Evolutionary conservation across 2,797 vertebrate genomes (phyloP), one percentile per base, ranked within the genome.

Genomic region (Hippocampus kuda): DNA sequence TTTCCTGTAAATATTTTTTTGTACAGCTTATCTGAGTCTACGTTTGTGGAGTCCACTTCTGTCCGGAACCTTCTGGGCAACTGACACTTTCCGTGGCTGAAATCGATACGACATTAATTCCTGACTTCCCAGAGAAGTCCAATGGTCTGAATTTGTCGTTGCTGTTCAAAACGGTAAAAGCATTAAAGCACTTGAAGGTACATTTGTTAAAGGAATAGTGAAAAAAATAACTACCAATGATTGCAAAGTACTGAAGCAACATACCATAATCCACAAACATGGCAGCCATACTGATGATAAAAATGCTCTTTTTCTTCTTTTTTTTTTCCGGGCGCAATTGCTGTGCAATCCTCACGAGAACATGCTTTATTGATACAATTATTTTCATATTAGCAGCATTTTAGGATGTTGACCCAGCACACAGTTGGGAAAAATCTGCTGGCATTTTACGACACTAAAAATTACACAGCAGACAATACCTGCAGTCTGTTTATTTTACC

Each of bases 401-500:
- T 48, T 27, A 48, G 34, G 68, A 56, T 64, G 49, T 57, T 70
- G 51, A 71, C 34, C 27, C 20, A 49, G 59, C 22, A 49, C 15
- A 27, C 57, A 62, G 12, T 38, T 24, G 24, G 41, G 63, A 8
- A 7, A 46, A 46, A 65, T 16, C 15, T 24, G 38, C 12, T 61
- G 16, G 18, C 60, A 61, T 60, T 30, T 60, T 56, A 27, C 2
- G 56, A 67, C 38, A 44, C 10, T 63, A 27, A 34, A 69, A 41
- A 67, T 67, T 15, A 67, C 24, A 60, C 15, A 54, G 51, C 67
- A 54, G 22, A 67, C 30, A 60, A 67, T 54, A 54, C n/a, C n/a
- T 54, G 53, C 53, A 54, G 53, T 54, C 10, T 54, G n/a, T 71
- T 67, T 61, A 68, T 70, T 72, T 68, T 66, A 66, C 72, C n/a